Conservation (phyloP, 2,113 vertebrate species). For the Lophius piscatorius region DNA sequence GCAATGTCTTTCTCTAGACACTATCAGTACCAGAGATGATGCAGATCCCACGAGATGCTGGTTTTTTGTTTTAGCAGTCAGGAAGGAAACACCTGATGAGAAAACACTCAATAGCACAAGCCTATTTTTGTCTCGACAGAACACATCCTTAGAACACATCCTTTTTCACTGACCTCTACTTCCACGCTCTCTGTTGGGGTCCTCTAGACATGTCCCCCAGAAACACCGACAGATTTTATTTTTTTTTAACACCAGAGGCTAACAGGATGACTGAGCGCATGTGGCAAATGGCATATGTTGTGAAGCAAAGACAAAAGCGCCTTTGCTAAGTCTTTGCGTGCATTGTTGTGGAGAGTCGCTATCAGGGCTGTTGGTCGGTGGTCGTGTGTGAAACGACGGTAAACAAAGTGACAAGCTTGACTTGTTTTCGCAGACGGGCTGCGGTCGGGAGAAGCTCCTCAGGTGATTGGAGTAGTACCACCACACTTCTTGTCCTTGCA, state of each 20-base stretch:
- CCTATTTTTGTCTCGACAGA: slow-evolving; percentile 21
- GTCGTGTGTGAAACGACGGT: slow-evolving; percentile 47
- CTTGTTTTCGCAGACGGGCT: slow-evolving; percentile 43
- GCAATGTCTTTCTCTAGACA: background rate
- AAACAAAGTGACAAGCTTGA: slow-evolving; percentile 53
- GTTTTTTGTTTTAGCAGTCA: background rate
- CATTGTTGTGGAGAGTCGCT: slow-evolving; percentile 33
- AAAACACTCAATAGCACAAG: background rate
- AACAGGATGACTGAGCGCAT: slow-evolving; percentile 31
- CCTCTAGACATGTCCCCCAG: slow-evolving; percentile 24
- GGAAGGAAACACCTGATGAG: slow-evolving; percentile 2
- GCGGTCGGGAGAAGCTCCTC: slow-evolving; percentile 53
- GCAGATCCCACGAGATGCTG: background rate
- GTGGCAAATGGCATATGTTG: slow-evolving; percentile 57
- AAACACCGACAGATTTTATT: slow-evolving; percentile 35
- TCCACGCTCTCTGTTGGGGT: slow-evolving; percentile 21
- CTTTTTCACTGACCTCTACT: slow-evolving; percentile 47
- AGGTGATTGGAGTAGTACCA: slow-evolving; percentile 53
- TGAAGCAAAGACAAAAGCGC: slow-evolving; percentile 27
- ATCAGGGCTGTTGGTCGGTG: slow-evolving; percentile 30
- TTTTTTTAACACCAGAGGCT: slow-evolving; percentile 19
- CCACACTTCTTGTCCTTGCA: slow-evolving; percentile 48
- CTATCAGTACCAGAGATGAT: background rate
- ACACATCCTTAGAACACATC: slow-evolving; percentile 23
- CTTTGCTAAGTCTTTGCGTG: slow-evolving; percentile 29